These are phyloP conservation scores for Drosophila pegasa DNA, from an alignment of 2,888 invertebrate species.

Conservation along the genomic window DNA sequence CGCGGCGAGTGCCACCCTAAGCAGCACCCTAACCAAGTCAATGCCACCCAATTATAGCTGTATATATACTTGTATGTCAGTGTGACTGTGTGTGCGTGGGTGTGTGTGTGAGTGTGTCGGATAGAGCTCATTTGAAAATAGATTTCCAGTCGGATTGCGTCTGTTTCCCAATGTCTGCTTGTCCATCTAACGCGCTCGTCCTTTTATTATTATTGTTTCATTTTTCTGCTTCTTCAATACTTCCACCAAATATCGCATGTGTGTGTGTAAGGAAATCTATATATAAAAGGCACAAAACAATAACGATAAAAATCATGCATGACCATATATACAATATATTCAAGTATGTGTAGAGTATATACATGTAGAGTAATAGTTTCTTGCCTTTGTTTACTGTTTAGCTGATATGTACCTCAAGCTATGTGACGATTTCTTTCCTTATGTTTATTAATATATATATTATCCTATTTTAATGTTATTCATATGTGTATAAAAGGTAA, in stretches of 20 bases:
- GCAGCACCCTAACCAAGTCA: slow-evolving; percentile 57
- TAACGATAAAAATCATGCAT: slow-evolving; percentile 83
- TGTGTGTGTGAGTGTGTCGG: neutral
- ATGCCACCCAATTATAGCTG: slow-evolving; percentile 78
- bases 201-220: slow-evolving; percentile 73
- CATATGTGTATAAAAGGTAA: neutral
- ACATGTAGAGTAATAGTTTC: neutral
- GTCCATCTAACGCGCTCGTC: slow-evolving; percentile 36
- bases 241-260: slow-evolving; percentile 25
- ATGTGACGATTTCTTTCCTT: no score
- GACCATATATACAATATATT: slow-evolving; percentile 17
- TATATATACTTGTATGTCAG: slow-evolving; percentile 36
- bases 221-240: slow-evolving; percentile 64
- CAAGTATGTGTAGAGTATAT: slow-evolving; percentile 33
- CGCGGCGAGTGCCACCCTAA: slow-evolving; percentile 56
- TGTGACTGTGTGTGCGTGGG: slow-evolving; percentile 1
- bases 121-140: slow-evolving; percentile 61
- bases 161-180: slow-evolving; percentile 9
- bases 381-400: neutral
- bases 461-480: neutral
- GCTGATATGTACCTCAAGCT: slow-evolving; percentile 50
- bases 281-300: slow-evolving; percentile 80
- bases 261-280: slow-evolving; percentile 14
- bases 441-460: neutral
- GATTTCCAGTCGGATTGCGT: slow-evolving; percentile 34